These are phyloP conservation scores for Clarias gariepinus DNA, from an alignment of 2,113 vertebrate genomes.

Conservation along the genomic window DNA sequence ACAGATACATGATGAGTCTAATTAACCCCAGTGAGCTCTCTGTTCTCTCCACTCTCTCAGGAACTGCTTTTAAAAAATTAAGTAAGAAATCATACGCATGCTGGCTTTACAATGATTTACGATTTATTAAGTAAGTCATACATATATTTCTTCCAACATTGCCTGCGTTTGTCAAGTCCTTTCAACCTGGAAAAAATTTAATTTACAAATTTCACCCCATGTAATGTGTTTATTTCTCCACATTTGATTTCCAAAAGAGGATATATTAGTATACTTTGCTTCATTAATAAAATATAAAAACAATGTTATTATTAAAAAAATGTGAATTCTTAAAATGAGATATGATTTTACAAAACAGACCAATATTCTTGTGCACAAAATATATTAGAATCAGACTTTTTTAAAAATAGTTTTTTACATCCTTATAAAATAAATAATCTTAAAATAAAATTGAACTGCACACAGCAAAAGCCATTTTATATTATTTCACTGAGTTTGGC, in stretches of 20 bases:
- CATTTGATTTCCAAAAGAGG: neutral
- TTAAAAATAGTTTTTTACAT: neutral
- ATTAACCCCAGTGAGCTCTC: conserved; percentile 1
- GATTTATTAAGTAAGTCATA: neutral
- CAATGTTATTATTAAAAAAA: neutral
- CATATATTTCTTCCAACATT: neutral
- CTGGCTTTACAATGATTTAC: neutral
- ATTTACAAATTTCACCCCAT: too few species aligned
- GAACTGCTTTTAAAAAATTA: neutral
- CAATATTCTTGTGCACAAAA: neutral
- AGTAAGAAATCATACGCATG: neutral
- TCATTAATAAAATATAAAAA: too few species aligned
- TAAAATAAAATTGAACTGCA: neutral
- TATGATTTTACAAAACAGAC: neutral
- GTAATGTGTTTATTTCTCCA: neutral
- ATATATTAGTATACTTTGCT: too few species aligned
- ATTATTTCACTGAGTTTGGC: neutral
- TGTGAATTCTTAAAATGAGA: neutral
- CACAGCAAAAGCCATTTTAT: neutral
- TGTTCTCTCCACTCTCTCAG: neutral
- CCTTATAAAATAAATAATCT: neutral
- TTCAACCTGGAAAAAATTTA: too few species aligned
- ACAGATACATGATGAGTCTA: neutral
- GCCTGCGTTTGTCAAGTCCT: neutral
- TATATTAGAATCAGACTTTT: neutral